Evolutionary conservation across 2,888 invertebrate genomes (phyloP).

Genomic region (Apomyelois bistriatella): DNA sequence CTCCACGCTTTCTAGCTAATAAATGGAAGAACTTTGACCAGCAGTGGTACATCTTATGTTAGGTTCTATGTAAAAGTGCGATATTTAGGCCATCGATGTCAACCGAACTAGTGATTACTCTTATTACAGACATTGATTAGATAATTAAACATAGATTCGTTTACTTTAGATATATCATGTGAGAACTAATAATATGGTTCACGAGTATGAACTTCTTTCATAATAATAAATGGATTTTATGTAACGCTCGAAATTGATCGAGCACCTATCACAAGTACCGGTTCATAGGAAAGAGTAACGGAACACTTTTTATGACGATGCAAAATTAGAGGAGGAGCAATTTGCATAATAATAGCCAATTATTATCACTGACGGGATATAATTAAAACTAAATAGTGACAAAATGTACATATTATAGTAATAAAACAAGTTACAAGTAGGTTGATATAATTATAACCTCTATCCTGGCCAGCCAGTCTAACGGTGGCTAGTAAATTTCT

Average conservation of each 20-base stretch:
- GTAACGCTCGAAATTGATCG: constrained; percentile 2
- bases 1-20: no score
- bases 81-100: neutral
- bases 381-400: neutral
- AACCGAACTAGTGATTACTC: neutral
- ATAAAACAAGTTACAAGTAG: neutral
- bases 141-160: neutral
- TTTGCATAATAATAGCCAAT: constrained; percentile 1
- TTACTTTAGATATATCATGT: neutral
- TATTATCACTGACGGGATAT: neutral
- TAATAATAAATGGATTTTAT: constrained; percentile 3
- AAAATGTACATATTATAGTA: neutral
- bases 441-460: neutral
- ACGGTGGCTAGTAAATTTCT: constrained; percentile 4
- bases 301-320: constrained; percentile 1
- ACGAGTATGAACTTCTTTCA: neutral
- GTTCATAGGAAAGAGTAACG: neutral
- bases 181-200: neutral
- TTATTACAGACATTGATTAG: neutral
- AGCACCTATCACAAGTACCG: neutral
- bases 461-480: neutral
- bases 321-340: neutral
- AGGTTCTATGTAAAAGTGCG: no score
- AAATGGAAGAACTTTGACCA: no score
- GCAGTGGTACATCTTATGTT: neutral